Percentiles rank a stretch among this genome's conserved stretches.
Evolutionary conservation across 1,140 invertebrate genomes (phyloP).

Genomic region (Caenorhabditis tropicalis): DNA sequence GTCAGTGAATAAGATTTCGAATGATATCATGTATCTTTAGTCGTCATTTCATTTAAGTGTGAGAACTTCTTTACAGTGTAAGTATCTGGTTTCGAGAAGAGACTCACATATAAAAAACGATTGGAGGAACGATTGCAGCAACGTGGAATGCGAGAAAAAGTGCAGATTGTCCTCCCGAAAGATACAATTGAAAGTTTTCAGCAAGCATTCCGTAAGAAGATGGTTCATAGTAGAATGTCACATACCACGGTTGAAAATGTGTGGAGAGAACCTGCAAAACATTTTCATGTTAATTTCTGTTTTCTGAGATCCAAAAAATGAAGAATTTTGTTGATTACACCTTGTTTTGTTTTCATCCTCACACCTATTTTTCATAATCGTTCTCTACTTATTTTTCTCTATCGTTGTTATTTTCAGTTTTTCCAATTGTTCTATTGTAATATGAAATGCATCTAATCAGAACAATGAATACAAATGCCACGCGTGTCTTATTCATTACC

Average conservation of each 20-base stretch:
- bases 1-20: neutral
- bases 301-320: no score
- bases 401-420: no score
- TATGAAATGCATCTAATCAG: neutral
- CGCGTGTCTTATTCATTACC: neutral
- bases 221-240: constrained; percentile 69
- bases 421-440: no score
- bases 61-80: neutral
- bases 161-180: constrained; percentile 64
- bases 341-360: no score
- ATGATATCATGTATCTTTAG: neutral
- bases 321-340: no score
- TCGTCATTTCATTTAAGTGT: neutral
- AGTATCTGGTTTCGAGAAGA: neutral
- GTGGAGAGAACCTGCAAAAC: constrained; percentile 64
- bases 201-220: constrained; percentile 66
- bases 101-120: constrained; percentile 63
- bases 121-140: constrained; percentile 64
- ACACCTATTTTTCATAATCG: no score
- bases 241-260: constrained; percentile 69
- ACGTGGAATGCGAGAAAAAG: constrained; percentile 67
- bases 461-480: neutral
- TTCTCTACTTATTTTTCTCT: no score
- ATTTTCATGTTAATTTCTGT: no score
- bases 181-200: constrained; percentile 65